Evolutionary conservation across 2,888 invertebrate genomes (phyloP).

Genomic region (Ethmia dodecea): DNA sequence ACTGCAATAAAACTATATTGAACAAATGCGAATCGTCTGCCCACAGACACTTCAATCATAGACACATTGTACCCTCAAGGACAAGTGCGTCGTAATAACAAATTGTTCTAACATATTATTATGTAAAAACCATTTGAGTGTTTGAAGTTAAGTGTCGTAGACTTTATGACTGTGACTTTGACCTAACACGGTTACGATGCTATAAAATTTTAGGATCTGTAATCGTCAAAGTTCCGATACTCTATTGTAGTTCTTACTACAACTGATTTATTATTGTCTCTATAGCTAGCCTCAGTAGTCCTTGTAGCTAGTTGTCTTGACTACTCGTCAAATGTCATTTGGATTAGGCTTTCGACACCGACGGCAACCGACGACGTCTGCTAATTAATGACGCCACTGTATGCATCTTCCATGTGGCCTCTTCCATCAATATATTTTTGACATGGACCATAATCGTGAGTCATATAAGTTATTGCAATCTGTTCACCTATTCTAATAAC

Average conservation of each 20-base stretch:
- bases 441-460: too few relatives aligned
- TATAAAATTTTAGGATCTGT: conserved; percentile 14
- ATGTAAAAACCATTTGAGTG: conserved; percentile 40
- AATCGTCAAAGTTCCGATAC: conserved; percentile 1
- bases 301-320: too few relatives aligned
- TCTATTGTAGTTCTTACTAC: background rate
- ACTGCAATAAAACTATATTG: conserved; percentile 46
- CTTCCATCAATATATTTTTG: too few relatives aligned
- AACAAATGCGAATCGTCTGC: conserved; percentile 32
- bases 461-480: too few relatives aligned
- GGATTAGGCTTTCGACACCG: too few relatives aligned
- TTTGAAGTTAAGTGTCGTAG: conserved; percentile 14
- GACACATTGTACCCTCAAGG: conserved; percentile 44
- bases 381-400: too few relatives aligned
- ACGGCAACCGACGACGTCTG: too few relatives aligned
- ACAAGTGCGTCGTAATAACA: conserved; percentile 33
- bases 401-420: too few relatives aligned
- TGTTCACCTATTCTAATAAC: too few relatives aligned
- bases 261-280: background rate
- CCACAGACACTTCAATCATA: conserved; percentile 38
- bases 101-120: conserved; percentile 47
- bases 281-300: background rate
- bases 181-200: conserved; percentile 20
- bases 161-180: conserved; percentile 27
- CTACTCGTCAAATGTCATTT: too few relatives aligned